These are phyloP conservation scores for Trachymyrmex cornetzi DNA, from an alignment of 1,140 invertebrate genomes.

Conservation along the genomic window DNA sequence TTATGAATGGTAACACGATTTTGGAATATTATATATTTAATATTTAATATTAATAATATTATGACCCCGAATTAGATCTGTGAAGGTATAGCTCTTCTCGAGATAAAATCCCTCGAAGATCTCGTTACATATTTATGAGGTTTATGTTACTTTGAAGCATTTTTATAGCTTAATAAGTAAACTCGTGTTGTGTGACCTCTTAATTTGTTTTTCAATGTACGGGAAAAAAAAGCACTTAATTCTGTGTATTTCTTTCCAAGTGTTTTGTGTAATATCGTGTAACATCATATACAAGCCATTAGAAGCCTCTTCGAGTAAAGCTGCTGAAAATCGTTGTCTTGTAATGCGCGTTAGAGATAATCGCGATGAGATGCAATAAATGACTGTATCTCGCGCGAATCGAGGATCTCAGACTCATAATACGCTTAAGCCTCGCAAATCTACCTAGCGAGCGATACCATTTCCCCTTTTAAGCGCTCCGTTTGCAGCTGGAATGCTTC, in stretches of 20 bases:
- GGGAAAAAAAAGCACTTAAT: not conserved
- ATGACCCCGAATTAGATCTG: not conserved
- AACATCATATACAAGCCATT: no score
- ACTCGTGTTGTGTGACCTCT: no score
- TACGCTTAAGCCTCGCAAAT: conserved; percentile 51
- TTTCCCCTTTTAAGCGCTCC: conserved; percentile 5
- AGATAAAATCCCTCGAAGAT: not conserved
- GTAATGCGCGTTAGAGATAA: conserved; percentile 31
- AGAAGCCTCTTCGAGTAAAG: conserved; percentile 14
- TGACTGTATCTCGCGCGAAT: conserved; percentile 2
- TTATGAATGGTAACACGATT: not conserved
- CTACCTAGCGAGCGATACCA: conserved; percentile 17
- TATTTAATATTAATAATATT: conserved; percentile 31
- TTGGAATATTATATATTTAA: no score
- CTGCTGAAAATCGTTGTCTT: conserved; percentile 29
- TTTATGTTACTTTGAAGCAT: not conserved
- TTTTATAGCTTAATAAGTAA: not conserved
- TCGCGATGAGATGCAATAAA: conserved; percentile 32
- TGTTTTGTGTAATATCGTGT: not conserved
- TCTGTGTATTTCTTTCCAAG: not conserved
- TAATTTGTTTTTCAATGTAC: not conserved
- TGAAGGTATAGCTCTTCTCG: not conserved
- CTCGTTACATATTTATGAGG: not conserved
- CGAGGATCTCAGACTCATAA: conserved; percentile 24
- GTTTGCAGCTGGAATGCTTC: not conserved